Base-by-base conservation (phyloP, 2,888 invertebrate genomes). In the Melipona bicolor region DNA sequence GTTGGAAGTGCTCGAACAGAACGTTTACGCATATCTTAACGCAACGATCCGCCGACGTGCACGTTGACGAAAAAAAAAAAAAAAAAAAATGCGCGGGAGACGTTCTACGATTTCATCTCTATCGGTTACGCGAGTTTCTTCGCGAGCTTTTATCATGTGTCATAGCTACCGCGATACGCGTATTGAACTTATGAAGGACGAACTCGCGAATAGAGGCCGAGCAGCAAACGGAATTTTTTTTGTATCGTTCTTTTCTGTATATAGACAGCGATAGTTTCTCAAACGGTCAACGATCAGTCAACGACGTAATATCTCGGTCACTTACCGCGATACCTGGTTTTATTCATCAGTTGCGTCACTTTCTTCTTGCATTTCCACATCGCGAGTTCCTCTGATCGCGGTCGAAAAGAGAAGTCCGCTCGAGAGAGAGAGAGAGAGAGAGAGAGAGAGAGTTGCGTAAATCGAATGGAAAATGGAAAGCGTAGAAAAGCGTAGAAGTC, bases 1-100 rank as follows among this genome's bases (percentile, higher is more conserved):
- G 56, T 76, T 75, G 75, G 71, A 81, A 76, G 67, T 61, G 59
- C 19, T 50, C 21, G 36, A 50, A 43, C 50, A 13, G 65, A 65
- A 17, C 70, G 52, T 71, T 81, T 49, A 49, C 79, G 79, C 72
- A 79, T 79, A 73, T 59, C 79, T 79, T 21, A 50, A 74, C 64
- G 65, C 61, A 43, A 59, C 49, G 61, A 65, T 83, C 64, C 52
- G 67, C 52, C 43, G 19, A 49, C 9, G 27, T 43, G n/a, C 24
- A 2, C 11, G 49, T 50, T 49, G 68, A 43, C 43, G 27, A n/a
- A 65, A 74, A 68, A 79, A 74, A 68, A 74, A 68, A 79, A 74
- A 68, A 79, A 74, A 74, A 32, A 50, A 74, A 74, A 3, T 36
- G 76, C 17, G 4, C 36, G 50, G 27, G 21, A 32, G 27, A 50